Evolutionary conservation across 2,113 vertebrate species (phyloP), one percentile per base, ranked within the genome.

Genomic region (Otolemur garnettii): DNA sequence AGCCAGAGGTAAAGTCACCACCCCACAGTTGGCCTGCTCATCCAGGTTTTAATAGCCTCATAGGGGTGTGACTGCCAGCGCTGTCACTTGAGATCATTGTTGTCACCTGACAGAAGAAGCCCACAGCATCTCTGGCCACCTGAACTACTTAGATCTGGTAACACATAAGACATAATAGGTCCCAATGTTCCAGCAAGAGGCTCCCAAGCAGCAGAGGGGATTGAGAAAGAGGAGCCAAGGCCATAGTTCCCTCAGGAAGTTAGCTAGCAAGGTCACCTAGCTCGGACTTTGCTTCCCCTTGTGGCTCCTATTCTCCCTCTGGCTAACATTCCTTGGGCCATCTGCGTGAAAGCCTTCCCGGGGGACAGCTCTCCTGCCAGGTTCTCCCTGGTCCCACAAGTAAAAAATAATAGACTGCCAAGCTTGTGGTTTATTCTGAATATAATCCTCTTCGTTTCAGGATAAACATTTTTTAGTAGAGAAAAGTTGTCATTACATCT

Each of bases 381-480:
- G 42, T 38, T 88, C 60, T 72, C 53, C 66, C 55, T 66, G 8
- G 33, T 71, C 35, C 22, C 77, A 1, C 17, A 89, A 53, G 6
- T 38, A 59, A 91, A 42, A 92, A 86, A 60, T 8, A 33, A 42
- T 28, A 11, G 11, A n/a, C 77, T 62, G 10, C 3, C 45, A 68
- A 33, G 38, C 45, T 89, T 59, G 9, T 84, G 35, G 10, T 68
- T 80, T 86, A 91, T 53, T 84, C 80, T 77, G 42, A 93, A 26
- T 26, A 77, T 1, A 88, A 62, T 75, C 74, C 57, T 93, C 38
- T 45, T 33, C 30, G n/a, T 69, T 93, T 83, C 50, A 69, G 50
- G 93, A n/a, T 69, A 90, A 94, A 92, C 21, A 93, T 71, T 81
- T 93, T 77, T 42, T 26, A 57, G 24, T 55, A 53, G 45, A 93